Evolutionary conservation across 2,113 vertebrate genomes (phyloP).

Genomic region (Cyprinodon tularosa): DNA sequence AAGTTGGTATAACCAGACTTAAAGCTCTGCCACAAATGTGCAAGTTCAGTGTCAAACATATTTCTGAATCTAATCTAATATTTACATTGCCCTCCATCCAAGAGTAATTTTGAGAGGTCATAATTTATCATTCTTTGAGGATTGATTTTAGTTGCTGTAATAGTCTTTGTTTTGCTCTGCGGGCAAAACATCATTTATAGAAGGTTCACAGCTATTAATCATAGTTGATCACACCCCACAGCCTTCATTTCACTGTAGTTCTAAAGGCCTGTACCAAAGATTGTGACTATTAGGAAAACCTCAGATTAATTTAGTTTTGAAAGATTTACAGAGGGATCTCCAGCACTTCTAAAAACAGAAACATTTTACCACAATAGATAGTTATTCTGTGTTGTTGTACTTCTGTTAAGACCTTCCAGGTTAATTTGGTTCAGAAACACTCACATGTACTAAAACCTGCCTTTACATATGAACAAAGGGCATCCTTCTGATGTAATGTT

Average conservation of each 20-base stretch:
- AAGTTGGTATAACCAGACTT: background rate
- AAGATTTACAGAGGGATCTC: background rate
- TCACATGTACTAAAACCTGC: background rate
- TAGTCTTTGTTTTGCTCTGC: constrained; percentile 83
- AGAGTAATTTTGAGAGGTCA: constrained; percentile 89
- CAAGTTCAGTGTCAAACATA: background rate
- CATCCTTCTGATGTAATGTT: background rate
- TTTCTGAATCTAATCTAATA: constrained; percentile 60
- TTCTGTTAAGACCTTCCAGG: background rate
- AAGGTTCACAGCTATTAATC: constrained; percentile 88
- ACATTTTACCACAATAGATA: background rate
- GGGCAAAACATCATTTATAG: constrained; percentile 89
- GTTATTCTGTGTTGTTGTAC: background rate
- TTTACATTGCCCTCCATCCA: constrained; percentile 88
- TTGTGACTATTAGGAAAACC: constrained; percentile 1
- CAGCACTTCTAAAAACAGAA: background rate
- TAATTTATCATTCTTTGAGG: constrained; percentile 86
- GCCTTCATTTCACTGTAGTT: constrained; percentile 20
- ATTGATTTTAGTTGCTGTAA: constrained; percentile 89
- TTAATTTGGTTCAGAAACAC: background rate
- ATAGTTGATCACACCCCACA: constrained; percentile 67
- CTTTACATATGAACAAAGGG: background rate
- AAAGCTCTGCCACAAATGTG: background rate
- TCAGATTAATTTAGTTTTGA: background rate
- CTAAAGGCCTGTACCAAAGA: constrained; percentile 22